Evolutionary conservation across 2,797 vertebrate species (phyloP), one percentile per base, ranked within the genome.

Genomic region (Lepus townsendii): DNA sequence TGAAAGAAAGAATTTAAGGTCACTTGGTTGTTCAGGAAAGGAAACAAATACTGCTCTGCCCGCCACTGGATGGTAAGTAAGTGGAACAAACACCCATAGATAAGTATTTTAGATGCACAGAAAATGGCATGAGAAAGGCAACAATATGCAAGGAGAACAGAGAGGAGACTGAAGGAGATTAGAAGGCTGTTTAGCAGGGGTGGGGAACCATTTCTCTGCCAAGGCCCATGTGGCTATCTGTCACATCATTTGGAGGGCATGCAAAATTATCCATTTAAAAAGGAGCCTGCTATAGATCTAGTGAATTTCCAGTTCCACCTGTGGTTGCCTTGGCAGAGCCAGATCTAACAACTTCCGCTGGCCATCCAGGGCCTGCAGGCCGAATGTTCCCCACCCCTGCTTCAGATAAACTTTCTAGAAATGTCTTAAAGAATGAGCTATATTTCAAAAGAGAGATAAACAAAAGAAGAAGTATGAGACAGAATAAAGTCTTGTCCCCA

Each of bases 391-490:
- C 17, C 54, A 19, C 54, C 17, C 54, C 54, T 57, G 14, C 77
- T 79, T 88, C 20, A 83, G n/a, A 83, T 52, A 22, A 30, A 52
- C 35, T 83, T 86, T 77, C 32, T 5, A 69, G 52, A 82, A 93
- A 76, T 77, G 16, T 20, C 54, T 26, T 72, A 10, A 75, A 73
- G 17, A 69, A 52, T 52, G 20, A 90, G 54, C 26, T 77, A 30
- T 35, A 86, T 60, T 91, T 83, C 82, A 85, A 82, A 80, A 75
- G 13, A 90, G 57, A 68, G 60, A 62, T 60, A 8, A 83, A 54
- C 30, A 57, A 60, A 63, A 88, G 9, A 8, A 90, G n/a, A 27
- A 52, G 9, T 76, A 27, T 3, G 2, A 9, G 17, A 27, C 4
- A 68, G 68, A 63, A 42, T 35, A 54, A 65, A 2, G 2, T 2